Evolutionary conservation across 2,888 invertebrate species (phyloP), one percentile per base, ranked within the genome.

Genomic region (Apotomis capreana): DNA sequence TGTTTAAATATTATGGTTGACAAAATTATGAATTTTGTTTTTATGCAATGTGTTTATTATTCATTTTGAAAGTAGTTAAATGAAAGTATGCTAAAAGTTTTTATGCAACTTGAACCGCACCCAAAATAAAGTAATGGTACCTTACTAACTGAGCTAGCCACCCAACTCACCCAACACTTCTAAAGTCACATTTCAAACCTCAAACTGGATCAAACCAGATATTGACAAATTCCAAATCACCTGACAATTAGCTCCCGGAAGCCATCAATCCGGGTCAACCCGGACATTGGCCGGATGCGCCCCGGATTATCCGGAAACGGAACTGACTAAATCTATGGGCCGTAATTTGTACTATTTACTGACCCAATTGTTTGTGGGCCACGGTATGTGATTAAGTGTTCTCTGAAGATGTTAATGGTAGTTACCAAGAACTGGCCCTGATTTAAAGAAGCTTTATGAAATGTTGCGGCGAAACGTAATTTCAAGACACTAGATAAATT

Each of bases 211-310:
- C 10, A 36, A 52, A 40, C 63, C 61, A 44, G n/a, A 67, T 67
- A 69, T 68, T 58, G 73, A 73, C 75, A 75, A 75, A 68, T 68
- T 65, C 51, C 54, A 58, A 69, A 70, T 54, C 59, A 51, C 62
- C 70, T 61, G 64, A 73, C 75, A 73, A 73, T 73, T 75, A 75
- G 58, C 64, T 58, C 62, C 75, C 73, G 75, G 75, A 75, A 75
- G 68, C 13, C 75, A 75, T 75, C 73, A 65, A 55, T 73, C 75
- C 70, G 70, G 70, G 70, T 59, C 59, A 64, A 73, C 61, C 69
- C 69, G 70, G 69, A 54, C 60, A 67, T 63, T 36, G 64, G 52
- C 70, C 70, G 59, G 64, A 63, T 37, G 67, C 46, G 58, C 64
- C 61, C 70, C 68, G 73, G 74, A 61, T 52, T 49, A 65, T 51